Conservation (phyloP, 2,113 vertebrate genomes). For the Engraulis encrasicolus region DNA sequence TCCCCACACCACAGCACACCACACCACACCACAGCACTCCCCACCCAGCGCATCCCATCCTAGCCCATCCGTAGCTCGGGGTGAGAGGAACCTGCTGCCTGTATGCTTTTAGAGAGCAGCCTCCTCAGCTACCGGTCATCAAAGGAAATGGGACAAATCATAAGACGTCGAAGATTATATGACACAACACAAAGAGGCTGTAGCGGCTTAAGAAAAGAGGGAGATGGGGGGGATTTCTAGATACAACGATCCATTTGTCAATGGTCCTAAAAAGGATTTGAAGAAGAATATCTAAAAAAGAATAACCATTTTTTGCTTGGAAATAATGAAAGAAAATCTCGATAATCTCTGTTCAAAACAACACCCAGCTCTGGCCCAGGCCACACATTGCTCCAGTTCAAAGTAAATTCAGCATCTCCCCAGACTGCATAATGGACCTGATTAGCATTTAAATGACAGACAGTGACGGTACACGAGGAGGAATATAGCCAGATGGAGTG, state of each 20-base stretch:
- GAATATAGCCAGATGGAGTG: slow-evolving; percentile 20
- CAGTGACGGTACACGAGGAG: slow-evolving; percentile 29
- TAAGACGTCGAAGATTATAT: slow-evolving; percentile 56
- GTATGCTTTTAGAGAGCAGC: slow-evolving; percentile 60
- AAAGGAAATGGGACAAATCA: slow-evolving; percentile 63
- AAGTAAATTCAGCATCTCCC: neutral
- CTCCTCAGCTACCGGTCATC: slow-evolving; percentile 58
- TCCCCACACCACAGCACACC: too few species aligned
- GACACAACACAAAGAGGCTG: slow-evolving; percentile 47
- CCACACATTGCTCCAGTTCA: neutral
- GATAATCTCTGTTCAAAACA: slow-evolving; percentile 56
- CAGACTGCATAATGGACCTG: slow-evolving; percentile 11
- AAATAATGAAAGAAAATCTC: slow-evolving; percentile 30
- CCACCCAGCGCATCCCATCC: neutral
- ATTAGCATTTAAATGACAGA: slow-evolving; percentile 60
- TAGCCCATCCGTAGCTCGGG: neutral
- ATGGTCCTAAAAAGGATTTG: slow-evolving; percentile 17
- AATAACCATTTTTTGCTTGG: slow-evolving; percentile 32
- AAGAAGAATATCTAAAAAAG: slow-evolving; percentile 44
- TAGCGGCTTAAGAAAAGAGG: slow-evolving; percentile 60
- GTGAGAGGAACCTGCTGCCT: slow-evolving; percentile 49
- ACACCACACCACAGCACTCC: too few species aligned
- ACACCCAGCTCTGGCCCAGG: slow-evolving; percentile 40
- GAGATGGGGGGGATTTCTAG: slow-evolving; percentile 44
- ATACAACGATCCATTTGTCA: slow-evolving; percentile 59